Evolutionary conservation across 1,140 invertebrate species (phyloP).

Genomic region (Kradibia gibbosae): DNA sequence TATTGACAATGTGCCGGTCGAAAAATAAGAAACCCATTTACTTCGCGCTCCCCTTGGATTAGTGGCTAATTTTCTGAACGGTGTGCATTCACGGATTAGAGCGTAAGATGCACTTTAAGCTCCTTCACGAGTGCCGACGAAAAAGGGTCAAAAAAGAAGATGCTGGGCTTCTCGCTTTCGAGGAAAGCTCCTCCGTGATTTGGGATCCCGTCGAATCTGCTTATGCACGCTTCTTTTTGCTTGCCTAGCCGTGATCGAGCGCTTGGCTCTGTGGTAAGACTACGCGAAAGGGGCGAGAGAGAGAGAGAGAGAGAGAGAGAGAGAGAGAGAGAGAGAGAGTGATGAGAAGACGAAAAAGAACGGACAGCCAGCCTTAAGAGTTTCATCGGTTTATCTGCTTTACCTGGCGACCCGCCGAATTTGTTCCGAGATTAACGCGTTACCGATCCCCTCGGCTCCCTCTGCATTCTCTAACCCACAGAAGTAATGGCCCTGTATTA

Average conservation of each 20-base stretch:
- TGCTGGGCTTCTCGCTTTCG: neutral
- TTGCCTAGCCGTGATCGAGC: too few species aligned
- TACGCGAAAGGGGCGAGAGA: too few species aligned
- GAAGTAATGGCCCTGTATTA: neutral
- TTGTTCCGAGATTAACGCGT: conserved; percentile 53
- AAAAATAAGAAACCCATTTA: conserved; percentile 28
- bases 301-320: neutral
- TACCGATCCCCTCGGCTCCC: neutral
- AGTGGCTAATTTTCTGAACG: conserved; percentile 16
- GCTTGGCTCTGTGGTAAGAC: neutral
- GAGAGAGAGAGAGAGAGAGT: neutral
- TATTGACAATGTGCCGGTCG: conserved; percentile 1
- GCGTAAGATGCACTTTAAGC: neutral
- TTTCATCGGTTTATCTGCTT: conserved; percentile 57
- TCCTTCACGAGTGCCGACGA: neutral
- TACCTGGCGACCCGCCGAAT: conserved; percentile 47
- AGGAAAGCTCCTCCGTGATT: neutral
- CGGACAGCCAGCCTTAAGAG: neutral
- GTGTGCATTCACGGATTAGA: conserved; percentile 16
- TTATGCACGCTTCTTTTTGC: conserved; percentile 11
- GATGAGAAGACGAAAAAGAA: neutral
- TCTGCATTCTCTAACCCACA: neutral
- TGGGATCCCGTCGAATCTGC: neutral
- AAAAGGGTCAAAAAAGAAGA: neutral
- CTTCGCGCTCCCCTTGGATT: neutral